Evolutionary conservation across 2,888 invertebrate genomes (phyloP).

Genomic region (Archips crataeganus): DNA sequence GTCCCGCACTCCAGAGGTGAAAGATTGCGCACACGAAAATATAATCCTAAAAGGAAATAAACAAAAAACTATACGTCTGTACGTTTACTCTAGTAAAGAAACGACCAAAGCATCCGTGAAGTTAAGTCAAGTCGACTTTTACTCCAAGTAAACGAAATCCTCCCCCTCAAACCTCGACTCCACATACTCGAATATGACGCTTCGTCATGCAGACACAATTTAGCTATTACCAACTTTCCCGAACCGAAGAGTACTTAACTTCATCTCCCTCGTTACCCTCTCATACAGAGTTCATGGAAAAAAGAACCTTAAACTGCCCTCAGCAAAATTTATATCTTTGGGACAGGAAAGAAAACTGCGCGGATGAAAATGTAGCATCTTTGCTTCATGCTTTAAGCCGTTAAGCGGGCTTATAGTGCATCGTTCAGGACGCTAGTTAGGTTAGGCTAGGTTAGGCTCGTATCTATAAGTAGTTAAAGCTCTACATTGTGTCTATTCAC

Average conservation of each 20-base stretch:
- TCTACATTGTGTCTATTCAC: conserved; percentile 10
- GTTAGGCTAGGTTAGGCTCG: too few relatives aligned
- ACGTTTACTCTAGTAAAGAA: neutral
- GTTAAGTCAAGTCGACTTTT: neutral
- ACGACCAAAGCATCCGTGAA: neutral
- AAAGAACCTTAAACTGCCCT: conserved; percentile 19
- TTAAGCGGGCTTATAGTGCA: conserved; percentile 28
- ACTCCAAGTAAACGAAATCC: neutral
- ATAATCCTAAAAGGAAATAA: too few relatives aligned
- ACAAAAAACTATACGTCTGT: too few relatives aligned
- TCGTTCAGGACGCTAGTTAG: conserved; percentile 23
- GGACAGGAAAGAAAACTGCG: conserved; percentile 25
- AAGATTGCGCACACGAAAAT: too few relatives aligned
- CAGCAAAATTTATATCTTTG: conserved; percentile 2
- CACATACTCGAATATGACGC: conserved; percentile 26
- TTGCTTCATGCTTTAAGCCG: conserved; percentile 31
- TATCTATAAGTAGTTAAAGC: conserved; percentile 9
- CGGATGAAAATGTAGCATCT: conserved; percentile 30
- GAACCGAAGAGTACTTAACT: conserved; percentile 33
- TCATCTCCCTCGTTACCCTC: conserved; percentile 34
- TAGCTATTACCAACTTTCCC: conserved; percentile 37
- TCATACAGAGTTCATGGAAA: neutral
- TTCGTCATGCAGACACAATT: conserved; percentile 37
- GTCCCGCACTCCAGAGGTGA: neutral
- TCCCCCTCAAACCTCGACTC: conserved; percentile 1